Evolutionary conservation across 2,797 vertebrate genomes (phyloP).

Genomic region (Novumbra hubbsi): DNA sequence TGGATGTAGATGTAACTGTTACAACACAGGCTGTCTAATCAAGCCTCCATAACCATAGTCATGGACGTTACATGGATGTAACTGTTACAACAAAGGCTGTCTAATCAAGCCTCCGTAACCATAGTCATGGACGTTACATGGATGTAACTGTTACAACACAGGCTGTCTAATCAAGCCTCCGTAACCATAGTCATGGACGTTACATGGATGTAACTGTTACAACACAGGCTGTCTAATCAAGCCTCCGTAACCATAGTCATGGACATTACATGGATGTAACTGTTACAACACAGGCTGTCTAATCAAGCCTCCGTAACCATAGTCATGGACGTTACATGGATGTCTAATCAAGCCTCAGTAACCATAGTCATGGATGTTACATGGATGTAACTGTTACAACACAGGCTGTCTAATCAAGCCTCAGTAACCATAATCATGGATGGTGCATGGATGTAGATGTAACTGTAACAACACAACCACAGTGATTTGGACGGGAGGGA

Average conservation of each 20-base stretch:
- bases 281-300: neutral
- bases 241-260: neutral
- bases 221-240: neutral
- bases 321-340: neutral
- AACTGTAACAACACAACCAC: too few relatives aligned
- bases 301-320: neutral
- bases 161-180: neutral
- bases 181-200: neutral
- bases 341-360: too few relatives aligned
- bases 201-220: neutral
- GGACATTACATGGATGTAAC: neutral
- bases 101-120: too few relatives aligned
- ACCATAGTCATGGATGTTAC: neutral
- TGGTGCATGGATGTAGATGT: neutral
- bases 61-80: neutral
- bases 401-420: neutral
- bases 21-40: neutral
- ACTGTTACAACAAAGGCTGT: neutral
- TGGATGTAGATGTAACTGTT: too few relatives aligned
- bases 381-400: neutral
- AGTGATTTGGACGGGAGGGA: too few relatives aligned
- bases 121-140: neutral
- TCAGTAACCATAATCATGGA: neutral
- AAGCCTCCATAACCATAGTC: neutral
- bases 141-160: too few relatives aligned